These are phyloP conservation scores for Hormiphora californensis DNA, from an alignment of 37 sponge, comb jelly and placozoan species.

Conservation along the genomic window DNA sequence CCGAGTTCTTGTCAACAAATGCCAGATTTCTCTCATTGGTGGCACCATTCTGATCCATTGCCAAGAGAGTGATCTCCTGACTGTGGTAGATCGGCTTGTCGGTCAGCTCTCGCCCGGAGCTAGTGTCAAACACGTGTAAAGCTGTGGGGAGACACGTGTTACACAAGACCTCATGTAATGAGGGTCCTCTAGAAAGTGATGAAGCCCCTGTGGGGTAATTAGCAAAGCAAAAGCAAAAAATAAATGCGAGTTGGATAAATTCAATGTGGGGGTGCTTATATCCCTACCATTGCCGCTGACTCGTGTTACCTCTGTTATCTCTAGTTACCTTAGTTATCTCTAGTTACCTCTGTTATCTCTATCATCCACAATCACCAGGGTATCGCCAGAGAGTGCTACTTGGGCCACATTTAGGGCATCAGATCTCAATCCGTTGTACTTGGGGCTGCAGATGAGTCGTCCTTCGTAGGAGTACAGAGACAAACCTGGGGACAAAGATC, in stretches of 20 bases:
- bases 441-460: slow-evolving; percentile 66
- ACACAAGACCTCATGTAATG: too few species aligned
- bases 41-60: slow-evolving; percentile 68
- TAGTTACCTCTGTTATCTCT: slow-evolving; percentile 76
- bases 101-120: slow-evolving; percentile 67
- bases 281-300: too few species aligned
- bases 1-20: slow-evolving; percentile 81
- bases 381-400: slow-evolving; percentile 68
- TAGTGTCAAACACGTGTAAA: slow-evolving; percentile 69
- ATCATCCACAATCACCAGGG: slow-evolving; percentile 67
- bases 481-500: not conserved
- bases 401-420: slow-evolving; percentile 65
- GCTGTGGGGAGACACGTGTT: too few species aligned
- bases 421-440: slow-evolving; percentile 57
- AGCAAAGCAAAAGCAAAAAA: too few species aligned
- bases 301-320: too few species aligned
- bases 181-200: too few species aligned
- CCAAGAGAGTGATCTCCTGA: slow-evolving; percentile 62
- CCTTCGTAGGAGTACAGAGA: slow-evolving; percentile 60
- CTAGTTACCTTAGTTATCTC: not conserved
- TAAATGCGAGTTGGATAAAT: too few species aligned
- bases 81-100: slow-evolving; percentile 54
- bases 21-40: slow-evolving; percentile 64
- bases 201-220: too few species aligned
- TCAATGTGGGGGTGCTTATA: too few species aligned